phyloP scores from a whole-genome alignment of 2,888 invertebrate species.

The Coenonympha glycerion region DNA sequence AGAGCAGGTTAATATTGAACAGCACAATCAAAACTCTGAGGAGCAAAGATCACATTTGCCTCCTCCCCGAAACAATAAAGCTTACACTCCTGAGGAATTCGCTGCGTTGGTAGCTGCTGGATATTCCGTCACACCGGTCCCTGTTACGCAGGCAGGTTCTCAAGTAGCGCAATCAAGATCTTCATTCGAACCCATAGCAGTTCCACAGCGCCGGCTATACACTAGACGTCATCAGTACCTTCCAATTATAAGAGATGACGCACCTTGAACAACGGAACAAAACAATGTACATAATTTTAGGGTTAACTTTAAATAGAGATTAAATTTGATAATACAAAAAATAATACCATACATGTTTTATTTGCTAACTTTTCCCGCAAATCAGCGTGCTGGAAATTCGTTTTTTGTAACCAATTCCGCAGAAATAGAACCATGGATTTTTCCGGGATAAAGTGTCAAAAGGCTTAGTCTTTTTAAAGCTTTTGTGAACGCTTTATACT shows the following conservation, averaged over 20 bases:
- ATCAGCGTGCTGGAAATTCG: no score
- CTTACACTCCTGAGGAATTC: slow-evolving; percentile 72
- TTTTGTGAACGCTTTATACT: no score
- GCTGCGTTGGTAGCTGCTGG: slow-evolving; percentile 68
- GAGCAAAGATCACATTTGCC: slow-evolving; percentile 63
- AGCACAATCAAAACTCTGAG: slow-evolving; percentile 53
- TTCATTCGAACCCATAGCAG: slow-evolving; percentile 42
- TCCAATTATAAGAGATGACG: slow-evolving; percentile 65
- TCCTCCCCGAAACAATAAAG: slow-evolving; percentile 69
- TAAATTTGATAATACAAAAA: slow-evolving; percentile 27
- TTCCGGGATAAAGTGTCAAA: no score
- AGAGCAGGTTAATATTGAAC: slow-evolving; percentile 46
- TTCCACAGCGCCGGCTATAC: slow-evolving; percentile 35
- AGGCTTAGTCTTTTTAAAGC: no score
- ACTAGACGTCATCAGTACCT: slow-evolving; percentile 62
- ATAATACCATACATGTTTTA: not conserved
- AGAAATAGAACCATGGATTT: no score
- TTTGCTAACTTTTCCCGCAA: no score
- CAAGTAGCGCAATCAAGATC: slow-evolving; percentile 62
- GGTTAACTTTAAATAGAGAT: slow-evolving; percentile 49
- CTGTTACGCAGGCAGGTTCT: slow-evolving; percentile 50
- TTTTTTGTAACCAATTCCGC: no score
- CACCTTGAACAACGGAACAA: slow-evolving; percentile 50
- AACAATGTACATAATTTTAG: slow-evolving; percentile 55
- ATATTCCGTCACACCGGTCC: slow-evolving; percentile 69